phyloP scores from a whole-genome alignment of 2,113 vertebrate genomes.

The Morone saxatilis region DNA sequence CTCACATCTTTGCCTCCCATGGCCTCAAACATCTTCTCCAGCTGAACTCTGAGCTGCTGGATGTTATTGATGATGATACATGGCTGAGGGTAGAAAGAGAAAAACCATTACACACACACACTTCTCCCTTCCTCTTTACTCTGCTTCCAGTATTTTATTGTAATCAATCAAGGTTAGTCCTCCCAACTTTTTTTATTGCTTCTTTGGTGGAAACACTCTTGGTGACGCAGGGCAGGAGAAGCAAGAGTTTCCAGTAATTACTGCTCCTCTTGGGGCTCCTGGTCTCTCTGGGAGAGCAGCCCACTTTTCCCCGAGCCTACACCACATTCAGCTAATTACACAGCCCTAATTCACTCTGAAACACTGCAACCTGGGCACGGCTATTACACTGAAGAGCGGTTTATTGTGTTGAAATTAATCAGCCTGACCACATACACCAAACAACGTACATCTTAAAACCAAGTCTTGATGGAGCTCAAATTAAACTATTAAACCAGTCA shows the following conservation, averaged over 20 bases:
- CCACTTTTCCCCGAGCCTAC: conserved; percentile 33
- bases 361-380: conserved; percentile 45
- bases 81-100: conserved; percentile 80
- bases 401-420: conserved; percentile 45
- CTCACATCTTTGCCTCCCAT: conserved; percentile 97
- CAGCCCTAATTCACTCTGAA: conserved; percentile 66
- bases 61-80: conserved; percentile 99
- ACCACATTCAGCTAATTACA: conserved; percentile 77
- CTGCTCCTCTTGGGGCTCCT: conserved; percentile 44
- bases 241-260: conserved; percentile 61
- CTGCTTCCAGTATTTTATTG: conserved; percentile 40
- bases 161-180: conserved; percentile 63
- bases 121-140: neutral
- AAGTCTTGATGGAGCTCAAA: conserved; percentile 9
- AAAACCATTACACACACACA: conserved; percentile 38
- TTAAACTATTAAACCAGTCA: conserved; percentile 17
- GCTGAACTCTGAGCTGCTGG: conserved; percentile 95
- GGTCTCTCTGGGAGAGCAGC: conserved; percentile 61
- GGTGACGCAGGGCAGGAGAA: conserved; percentile 50
- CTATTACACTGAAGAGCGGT: conserved; percentile 26
- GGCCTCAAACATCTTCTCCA: conserved; percentile 99
- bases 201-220: conserved; percentile 49
- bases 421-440: conserved; percentile 25
- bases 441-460: neutral
- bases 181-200: conserved; percentile 51